phyloP scores from a whole-genome alignment of 2,797 vertebrate species.

The Hoplostethus atlanticus region DNA sequence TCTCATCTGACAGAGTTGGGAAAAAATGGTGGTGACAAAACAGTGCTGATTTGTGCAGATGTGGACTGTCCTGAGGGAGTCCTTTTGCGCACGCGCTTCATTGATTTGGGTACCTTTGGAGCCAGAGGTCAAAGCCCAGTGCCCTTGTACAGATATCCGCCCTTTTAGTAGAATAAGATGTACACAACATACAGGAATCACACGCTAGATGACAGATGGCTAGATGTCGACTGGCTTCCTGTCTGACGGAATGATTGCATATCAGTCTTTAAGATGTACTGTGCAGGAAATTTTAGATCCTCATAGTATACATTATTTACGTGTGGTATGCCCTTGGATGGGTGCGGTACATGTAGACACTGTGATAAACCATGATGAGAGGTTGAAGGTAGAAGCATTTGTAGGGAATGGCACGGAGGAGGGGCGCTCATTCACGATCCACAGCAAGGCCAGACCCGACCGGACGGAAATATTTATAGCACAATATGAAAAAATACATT shows the following conservation, averaged over 20 bases:
- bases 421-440: not conserved
- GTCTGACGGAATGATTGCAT: conserved; percentile 10
- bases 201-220: conserved; percentile 29
- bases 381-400: not conserved
- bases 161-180: conserved; percentile 59
- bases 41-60: conserved; percentile 79
- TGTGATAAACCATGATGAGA: conserved; percentile 7
- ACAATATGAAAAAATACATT: not conserved
- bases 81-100: conserved; percentile 57
- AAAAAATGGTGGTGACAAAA: conserved; percentile 72
- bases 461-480: not conserved
- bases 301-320: not conserved
- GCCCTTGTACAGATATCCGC: conserved; percentile 59
- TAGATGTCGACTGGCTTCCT: not conserved
- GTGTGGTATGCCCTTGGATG: not conserved
- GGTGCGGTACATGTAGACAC: not conserved
- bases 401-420: not conserved
- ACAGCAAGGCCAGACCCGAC: not conserved
- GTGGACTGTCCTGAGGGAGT: conserved; percentile 74
- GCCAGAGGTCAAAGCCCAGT: conserved; percentile 62
- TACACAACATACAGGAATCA: conserved; percentile 34
- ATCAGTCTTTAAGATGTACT: conserved; percentile 21
- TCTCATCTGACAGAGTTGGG: conserved; percentile 77
- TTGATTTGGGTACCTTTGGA: conserved; percentile 74
- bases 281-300: conserved; percentile 12